Evolutionary conservation across 2,113 vertebrate species (phyloP).

Genomic region (Alouatta palliata): DNA sequence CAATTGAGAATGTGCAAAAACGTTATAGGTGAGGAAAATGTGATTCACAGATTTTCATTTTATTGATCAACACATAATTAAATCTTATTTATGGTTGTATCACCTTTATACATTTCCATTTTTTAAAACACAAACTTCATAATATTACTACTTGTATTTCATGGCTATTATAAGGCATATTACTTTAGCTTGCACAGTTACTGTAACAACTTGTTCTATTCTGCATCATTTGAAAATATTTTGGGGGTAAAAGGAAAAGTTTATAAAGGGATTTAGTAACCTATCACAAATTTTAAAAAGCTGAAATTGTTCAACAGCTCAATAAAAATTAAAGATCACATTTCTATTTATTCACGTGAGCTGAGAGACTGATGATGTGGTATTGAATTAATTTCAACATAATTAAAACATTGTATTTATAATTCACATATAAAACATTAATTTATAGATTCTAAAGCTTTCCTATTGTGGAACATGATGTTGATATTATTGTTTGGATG

Average conservation of each 20-base stretch:
- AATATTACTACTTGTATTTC: not conserved
- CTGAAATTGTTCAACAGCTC: not conserved
- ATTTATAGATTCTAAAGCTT: not conserved
- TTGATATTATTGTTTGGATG: not conserved
- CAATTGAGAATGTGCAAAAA: not conserved
- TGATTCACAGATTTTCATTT: not conserved
- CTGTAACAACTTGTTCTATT: not conserved
- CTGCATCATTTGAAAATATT: not conserved
- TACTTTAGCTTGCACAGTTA: conserved; percentile 10
- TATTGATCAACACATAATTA: not conserved
- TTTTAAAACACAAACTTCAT: not conserved
- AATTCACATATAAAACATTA: conserved; percentile 23
- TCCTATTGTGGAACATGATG: not conserved
- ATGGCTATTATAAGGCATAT: not conserved
- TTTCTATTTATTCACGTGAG: not conserved
- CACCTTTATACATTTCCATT: not conserved
- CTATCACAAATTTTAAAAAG: not conserved
- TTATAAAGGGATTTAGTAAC: not conserved
- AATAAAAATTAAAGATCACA: not conserved
- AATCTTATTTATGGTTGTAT: not conserved
- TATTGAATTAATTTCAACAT: not conserved
- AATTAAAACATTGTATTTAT: not conserved
- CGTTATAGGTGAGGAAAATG: not conserved
- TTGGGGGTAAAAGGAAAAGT: not conserved
- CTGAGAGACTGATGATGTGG: not conserved